Conservation (phyloP, 2,113 vertebrate genomes). For the Nothocercus julius region DNA sequence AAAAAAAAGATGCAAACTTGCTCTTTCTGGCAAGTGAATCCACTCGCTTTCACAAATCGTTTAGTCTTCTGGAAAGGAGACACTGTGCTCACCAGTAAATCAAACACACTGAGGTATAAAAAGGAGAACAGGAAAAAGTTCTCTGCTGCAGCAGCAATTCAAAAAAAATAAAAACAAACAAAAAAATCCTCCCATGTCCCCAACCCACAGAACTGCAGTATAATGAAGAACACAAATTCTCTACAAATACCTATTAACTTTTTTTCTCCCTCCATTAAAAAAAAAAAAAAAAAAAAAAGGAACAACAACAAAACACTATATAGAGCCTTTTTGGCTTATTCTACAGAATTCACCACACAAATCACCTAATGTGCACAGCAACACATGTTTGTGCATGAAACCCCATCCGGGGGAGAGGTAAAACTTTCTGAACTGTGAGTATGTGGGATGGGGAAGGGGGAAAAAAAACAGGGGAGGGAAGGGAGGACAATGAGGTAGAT, state of each 20-base stretch:
- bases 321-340: constrained; percentile 71
- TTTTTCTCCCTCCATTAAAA: constrained; percentile 33
- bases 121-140: constrained; percentile 74
- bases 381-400: constrained; percentile 71
- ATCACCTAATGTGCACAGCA: constrained; percentile 72
- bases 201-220: constrained; percentile 61
- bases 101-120: constrained; percentile 78
- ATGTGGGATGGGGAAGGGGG: constrained; percentile 8
- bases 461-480: constrained; percentile 27
- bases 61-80: constrained; percentile 56
- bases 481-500: constrained; percentile 84
- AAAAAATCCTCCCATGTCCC: constrained; percentile 52
- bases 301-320: neutral
- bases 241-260: constrained; percentile 53
- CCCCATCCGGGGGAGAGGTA: constrained; percentile 49
- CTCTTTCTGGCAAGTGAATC: constrained; percentile 61
- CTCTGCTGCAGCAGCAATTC: constrained; percentile 82
- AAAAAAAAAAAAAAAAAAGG: neutral
- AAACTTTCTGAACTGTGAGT: constrained; percentile 31
- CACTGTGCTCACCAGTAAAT: constrained; percentile 59
- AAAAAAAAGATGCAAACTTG: constrained; percentile 52
- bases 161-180: constrained; percentile 33
- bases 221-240: constrained; percentile 71
- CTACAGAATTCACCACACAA: constrained; percentile 71
- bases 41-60: constrained; percentile 37